Percentiles rank a stretch among this genome's conserved stretches.
Evolutionary conservation across 2,888 invertebrate genomes (phyloP).

Genomic region (Chalcis sispes): DNA sequence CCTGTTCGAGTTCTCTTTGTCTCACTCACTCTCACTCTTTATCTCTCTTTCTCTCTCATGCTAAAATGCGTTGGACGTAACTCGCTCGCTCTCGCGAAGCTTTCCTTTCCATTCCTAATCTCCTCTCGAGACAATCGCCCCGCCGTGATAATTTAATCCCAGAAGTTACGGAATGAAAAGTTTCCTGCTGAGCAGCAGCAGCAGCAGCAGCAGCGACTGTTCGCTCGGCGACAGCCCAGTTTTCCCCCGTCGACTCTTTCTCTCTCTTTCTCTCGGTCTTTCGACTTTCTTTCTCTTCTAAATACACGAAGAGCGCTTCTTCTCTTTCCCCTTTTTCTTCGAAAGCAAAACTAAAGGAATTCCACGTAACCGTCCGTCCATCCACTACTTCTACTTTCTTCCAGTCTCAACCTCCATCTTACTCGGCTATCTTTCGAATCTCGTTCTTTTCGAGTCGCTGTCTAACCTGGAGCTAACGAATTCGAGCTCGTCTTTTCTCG

Average conservation of each 20-base stretch:
- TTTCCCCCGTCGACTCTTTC: constrained; percentile 47
- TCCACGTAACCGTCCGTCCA: constrained; percentile 53
- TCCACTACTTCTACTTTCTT: constrained; percentile 33
- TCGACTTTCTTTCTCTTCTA: constrained; percentile 39
- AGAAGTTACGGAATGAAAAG: constrained; percentile 74
- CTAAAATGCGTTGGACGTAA: constrained; percentile 61
- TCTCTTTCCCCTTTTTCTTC: constrained; percentile 42
- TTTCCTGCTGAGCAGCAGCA: constrained; percentile 67
- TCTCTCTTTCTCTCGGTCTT: constrained; percentile 44
- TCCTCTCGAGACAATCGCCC: constrained; percentile 72
- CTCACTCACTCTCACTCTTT: background rate
- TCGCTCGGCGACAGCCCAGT: constrained; percentile 48
- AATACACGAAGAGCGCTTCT: constrained; percentile 35
- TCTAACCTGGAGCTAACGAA: too few species aligned
- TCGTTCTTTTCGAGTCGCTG: too few species aligned
- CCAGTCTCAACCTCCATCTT: too few species aligned
- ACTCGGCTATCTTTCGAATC: too few species aligned
- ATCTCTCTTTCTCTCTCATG: constrained; percentile 30
- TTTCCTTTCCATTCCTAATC: constrained; percentile 69
- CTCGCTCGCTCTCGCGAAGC: constrained; percentile 57
- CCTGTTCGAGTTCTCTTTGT: too few species aligned
- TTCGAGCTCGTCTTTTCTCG: constrained; percentile 15
- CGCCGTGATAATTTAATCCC: constrained; percentile 75
- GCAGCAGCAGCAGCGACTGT: constrained; percentile 51
- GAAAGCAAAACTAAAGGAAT: constrained; percentile 58